Percentiles rank a stretch among this genome's conserved stretches.
These are phyloP conservation scores for Antheraea assamensis DNA, from an alignment of 2,888 invertebrate genomes.

Conservation along the genomic window DNA sequence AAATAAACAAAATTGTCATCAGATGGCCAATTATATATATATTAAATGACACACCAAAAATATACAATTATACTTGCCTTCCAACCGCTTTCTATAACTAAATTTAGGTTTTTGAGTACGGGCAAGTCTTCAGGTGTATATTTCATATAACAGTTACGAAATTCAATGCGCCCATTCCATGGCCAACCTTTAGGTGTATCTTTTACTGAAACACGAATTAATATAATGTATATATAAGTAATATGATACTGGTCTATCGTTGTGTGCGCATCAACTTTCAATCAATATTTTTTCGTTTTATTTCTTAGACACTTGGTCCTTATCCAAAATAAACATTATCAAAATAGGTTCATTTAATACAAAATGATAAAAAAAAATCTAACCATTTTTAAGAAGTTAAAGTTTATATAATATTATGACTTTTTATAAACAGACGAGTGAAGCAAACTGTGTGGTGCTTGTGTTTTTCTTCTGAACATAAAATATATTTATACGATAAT, in stretches of 20 bases:
- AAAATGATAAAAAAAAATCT: no score
- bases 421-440: no score
- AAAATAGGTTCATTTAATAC: no score
- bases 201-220: conserved; percentile 49
- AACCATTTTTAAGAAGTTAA: no score
- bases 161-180: conserved; percentile 83
- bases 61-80: conserved; percentile 76
- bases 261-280: no score
- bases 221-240: not conserved
- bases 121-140: conserved; percentile 85
- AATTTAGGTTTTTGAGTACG: conserved; percentile 88
- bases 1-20: not conserved
- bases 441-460: no score
- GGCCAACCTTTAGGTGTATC: conserved; percentile 87
- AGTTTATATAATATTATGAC: no score
- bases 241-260: not conserved
- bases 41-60: not conserved
- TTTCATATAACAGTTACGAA: conserved; percentile 84
- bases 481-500: no score
- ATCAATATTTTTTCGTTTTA: no score
- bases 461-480: no score
- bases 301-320: no score
- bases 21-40: not conserved
- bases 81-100: conserved; percentile 85
- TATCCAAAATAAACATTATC: no score